Percentiles rank a stretch among this genome's conserved stretches.
Evolutionary conservation across 2,888 invertebrate genomes (phyloP).

Genomic region (Hirtodrosophila cameraria): DNA sequence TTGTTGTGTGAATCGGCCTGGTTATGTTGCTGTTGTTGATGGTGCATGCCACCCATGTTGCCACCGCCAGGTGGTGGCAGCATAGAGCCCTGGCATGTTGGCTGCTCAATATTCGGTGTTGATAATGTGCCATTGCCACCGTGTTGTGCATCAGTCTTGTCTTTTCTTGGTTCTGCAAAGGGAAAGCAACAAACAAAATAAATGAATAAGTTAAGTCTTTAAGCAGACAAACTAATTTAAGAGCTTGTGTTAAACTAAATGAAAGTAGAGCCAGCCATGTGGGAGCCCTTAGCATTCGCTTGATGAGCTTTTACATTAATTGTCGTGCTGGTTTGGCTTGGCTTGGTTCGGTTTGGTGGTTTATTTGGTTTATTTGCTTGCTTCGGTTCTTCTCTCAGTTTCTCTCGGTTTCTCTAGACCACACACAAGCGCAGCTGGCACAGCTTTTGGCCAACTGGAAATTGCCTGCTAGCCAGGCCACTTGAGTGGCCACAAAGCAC

Average conservation of each 20-base stretch:
- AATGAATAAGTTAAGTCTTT: slow-evolving; percentile 15
- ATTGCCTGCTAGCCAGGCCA: slow-evolving; percentile 60
- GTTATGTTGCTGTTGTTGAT: slow-evolving; percentile 51
- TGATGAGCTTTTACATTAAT: slow-evolving; percentile 77
- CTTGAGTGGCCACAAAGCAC: slow-evolving; percentile 70
- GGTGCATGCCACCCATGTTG: slow-evolving; percentile 81
- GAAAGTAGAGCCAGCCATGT: slow-evolving; percentile 3
- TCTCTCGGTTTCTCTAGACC: slow-evolving; percentile 38
- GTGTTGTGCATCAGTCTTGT: slow-evolving; percentile 90
- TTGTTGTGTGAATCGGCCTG: slow-evolving; percentile 81
- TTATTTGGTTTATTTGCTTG: slow-evolving; percentile 30
- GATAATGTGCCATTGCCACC: slow-evolving; percentile 86
- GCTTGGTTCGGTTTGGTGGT: slow-evolving; percentile 31
- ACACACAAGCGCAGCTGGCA: slow-evolving; percentile 39
- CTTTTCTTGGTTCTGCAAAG: slow-evolving; percentile 94
- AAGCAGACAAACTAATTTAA: slow-evolving; percentile 47
- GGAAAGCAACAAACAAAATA: slow-evolving; percentile 23
- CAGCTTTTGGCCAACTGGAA: slow-evolving; percentile 45
- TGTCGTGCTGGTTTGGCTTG: slow-evolving; percentile 66
- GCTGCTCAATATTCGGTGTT: slow-evolving; percentile 86
- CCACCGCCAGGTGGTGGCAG: slow-evolving; percentile 85
- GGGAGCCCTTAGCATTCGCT: slow-evolving; percentile 41
- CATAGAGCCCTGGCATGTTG: slow-evolving; percentile 83
- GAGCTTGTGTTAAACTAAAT: slow-evolving; percentile 36
- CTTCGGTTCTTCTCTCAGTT: too few species aligned